Base-by-base conservation (phyloP, 2,797 vertebrate species). In the Sebastes miniatus region DNA sequence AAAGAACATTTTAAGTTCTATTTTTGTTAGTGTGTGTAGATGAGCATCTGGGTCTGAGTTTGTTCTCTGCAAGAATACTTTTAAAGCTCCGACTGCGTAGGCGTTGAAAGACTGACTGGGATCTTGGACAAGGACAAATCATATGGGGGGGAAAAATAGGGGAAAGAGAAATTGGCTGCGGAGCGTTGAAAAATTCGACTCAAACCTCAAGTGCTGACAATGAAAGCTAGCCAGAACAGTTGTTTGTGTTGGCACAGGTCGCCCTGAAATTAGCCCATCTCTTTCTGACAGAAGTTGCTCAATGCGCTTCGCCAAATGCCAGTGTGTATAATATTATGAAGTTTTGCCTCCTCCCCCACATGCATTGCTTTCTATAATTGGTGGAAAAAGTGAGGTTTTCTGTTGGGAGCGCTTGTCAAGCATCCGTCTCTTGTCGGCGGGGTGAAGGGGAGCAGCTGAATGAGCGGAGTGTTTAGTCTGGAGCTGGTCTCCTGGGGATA, bases 381-480 rank as follows among this genome's bases (percentile, higher is more conserved):
- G 95, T 96, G 96, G 96, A 96, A 97, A 97, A 96, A 96, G 94
- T 96, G 87, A 96, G 94, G 93, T 96, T 97, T 92, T 96, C 94
- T 96, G 94, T 92, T 96, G 89, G 94, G 93, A 96, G 94, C 91
- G 93, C 96, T 97, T 97, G 96, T 98, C 96, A 97, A 96, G 96
- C 95, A 95, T 96, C 92, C 93, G 93, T 97, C 97, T 97, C 96
- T 97, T 96, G 97, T 97, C 94, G 91, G 81, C 64, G 71, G 85
- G 89, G 91, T 88, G 89, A 93, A 91, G 90, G 94, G 95, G 86
- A 93, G 94, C 97, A 98, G 97, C 97, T 97, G 97, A 97, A 95
- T 89, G 94, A 90, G 87, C 57, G n/a, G 82, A 89, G 94, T 98
- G 97, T 98, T 98, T 98, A 98, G 97, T 98, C 97, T 98, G 94